Percentiles rank a stretch among this genome's conserved stretches.
Evolutionary conservation across 1,140 invertebrate genomes (phyloP).

Genomic region (Drosophila kepulauana): DNA sequence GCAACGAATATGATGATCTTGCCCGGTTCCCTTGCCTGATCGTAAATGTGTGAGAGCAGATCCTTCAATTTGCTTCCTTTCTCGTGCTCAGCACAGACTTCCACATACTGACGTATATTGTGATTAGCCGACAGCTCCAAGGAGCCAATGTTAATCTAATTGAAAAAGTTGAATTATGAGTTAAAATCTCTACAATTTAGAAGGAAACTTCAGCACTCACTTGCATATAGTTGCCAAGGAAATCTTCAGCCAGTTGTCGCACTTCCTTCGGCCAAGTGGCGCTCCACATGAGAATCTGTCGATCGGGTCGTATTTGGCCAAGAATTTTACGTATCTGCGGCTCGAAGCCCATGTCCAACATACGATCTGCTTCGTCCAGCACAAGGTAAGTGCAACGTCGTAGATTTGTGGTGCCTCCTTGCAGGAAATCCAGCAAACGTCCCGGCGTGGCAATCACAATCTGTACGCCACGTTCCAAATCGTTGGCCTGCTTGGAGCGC

Average conservation of each 20-base stretch:
- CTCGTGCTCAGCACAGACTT: conserved; percentile 95
- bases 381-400: conserved; percentile 96
- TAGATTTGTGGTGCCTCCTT: conserved; percentile 94
- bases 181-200: too few species aligned
- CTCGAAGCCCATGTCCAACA: conserved; percentile 99
- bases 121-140: conserved; percentile 96
- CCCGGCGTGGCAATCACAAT: conserved; percentile 98
- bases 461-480: conserved; percentile 94
- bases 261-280: conserved; percentile 99
- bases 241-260: conserved; percentile 95
- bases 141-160: conserved; percentile 96
- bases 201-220: conserved; percentile 21
- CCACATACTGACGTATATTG: conserved; percentile 97
- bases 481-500: conserved; percentile 92
- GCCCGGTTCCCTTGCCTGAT: conserved; percentile 93
- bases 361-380: conserved; percentile 98
- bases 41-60: conserved; percentile 93
- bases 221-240: conserved; percentile 93
- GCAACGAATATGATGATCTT: conserved; percentile 98
- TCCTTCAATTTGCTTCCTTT: conserved; percentile 93
- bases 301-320: conserved; percentile 96
- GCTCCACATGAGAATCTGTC: conserved; percentile 98
- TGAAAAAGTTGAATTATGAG: neutral
- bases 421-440: conserved; percentile 96
- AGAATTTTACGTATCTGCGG: conserved; percentile 99